phyloP scores from a whole-genome alignment of 2,113 vertebrate species.

The Clarias batrachus region DNA sequence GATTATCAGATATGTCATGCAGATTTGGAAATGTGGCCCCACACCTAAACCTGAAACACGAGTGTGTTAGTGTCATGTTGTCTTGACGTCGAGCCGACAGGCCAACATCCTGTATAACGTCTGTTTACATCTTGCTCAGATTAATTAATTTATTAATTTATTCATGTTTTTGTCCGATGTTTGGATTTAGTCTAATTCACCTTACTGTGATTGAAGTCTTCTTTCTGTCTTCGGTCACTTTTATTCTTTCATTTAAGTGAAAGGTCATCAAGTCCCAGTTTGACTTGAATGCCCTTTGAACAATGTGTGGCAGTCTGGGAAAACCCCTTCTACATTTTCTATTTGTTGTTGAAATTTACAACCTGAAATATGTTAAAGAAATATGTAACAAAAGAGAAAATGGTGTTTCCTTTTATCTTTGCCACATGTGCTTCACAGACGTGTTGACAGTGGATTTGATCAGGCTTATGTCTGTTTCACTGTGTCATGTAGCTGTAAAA shows the following conservation, averaged over 20 bases:
- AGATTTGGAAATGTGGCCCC: neutral
- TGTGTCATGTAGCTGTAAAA: neutral
- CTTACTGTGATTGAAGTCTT: too few relatives aligned
- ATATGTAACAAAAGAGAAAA: too few relatives aligned
- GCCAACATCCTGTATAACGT: too few relatives aligned
- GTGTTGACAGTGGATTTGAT: neutral
- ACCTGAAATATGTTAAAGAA: neutral
- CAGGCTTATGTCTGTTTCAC: neutral
- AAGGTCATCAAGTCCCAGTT: too few relatives aligned
- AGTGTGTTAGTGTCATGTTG: neutral
- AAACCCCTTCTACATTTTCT: neutral
- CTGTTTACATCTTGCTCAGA: neutral
- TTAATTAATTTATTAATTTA: too few relatives aligned
- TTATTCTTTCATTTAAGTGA: too few relatives aligned
- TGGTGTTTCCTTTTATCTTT: neutral
- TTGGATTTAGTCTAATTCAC: neutral
- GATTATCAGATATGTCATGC: neutral
- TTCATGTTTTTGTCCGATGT: neutral
- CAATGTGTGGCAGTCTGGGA: neutral
- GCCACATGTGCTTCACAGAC: neutral
- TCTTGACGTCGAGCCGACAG: neutral
- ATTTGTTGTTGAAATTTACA: neutral
- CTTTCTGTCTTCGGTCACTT: too few relatives aligned
- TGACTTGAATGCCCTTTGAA: too few relatives aligned
- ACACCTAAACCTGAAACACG: neutral